phyloP scores from a whole-genome alignment of 2,888 invertebrate genomes.

The Drosophila flavopinicola region DNA sequence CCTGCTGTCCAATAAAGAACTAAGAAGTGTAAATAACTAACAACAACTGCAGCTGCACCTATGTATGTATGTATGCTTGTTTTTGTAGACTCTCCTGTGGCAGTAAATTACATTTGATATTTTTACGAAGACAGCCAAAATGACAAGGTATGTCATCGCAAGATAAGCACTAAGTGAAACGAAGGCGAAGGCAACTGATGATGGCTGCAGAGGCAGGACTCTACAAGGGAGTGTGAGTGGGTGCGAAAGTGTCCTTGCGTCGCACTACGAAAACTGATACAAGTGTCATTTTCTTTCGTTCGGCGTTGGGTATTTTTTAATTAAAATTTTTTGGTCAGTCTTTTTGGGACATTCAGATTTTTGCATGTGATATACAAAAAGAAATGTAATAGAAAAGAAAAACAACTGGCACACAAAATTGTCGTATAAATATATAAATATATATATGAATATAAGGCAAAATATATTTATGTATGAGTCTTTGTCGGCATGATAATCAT shows the following conservation, averaged over 20 bases:
- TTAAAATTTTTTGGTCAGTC: constrained; percentile 52
- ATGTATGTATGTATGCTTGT: constrained; percentile 3
- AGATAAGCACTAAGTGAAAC: constrained; percentile 66
- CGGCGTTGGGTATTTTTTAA: constrained; percentile 55
- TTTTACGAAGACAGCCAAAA: constrained; percentile 69
- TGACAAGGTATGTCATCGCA: constrained; percentile 76
- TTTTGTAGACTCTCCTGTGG: constrained; percentile 38
- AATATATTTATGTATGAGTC: too few species aligned
- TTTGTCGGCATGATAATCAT: too few species aligned
- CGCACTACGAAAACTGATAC: constrained; percentile 50
- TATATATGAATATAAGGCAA: constrained; percentile 2
- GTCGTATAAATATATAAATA: constrained; percentile 8
- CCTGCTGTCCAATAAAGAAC: constrained; percentile 21
- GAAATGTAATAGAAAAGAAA: constrained; percentile 25
- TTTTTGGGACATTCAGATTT: constrained; percentile 33
- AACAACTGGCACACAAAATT: constrained; percentile 19
- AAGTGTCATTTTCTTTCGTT: constrained; percentile 58
- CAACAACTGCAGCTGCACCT: constrained; percentile 13
- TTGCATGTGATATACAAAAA: constrained; percentile 34
- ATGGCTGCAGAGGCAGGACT: background rate
- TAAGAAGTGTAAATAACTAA: constrained; percentile 27
- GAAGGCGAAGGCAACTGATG: constrained; percentile 22
- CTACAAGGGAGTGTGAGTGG: background rate
- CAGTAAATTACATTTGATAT: constrained; percentile 72
- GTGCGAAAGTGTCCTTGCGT: constrained; percentile 36